phyloP scores from a whole-genome alignment of 2,113 vertebrate species.

The Dolichotis patagonum region DNA sequence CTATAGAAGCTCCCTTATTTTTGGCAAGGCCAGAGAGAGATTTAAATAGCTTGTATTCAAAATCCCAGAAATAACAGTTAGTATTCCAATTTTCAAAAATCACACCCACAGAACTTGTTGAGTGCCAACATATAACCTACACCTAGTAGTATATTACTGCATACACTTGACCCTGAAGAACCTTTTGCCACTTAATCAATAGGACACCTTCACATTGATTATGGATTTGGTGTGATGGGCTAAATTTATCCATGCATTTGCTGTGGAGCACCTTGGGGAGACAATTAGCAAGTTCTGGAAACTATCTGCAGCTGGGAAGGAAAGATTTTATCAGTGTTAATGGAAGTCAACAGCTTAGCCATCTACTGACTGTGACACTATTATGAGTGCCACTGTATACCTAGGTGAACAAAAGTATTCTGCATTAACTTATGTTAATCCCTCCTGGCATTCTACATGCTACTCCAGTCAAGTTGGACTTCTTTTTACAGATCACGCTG shows the following conservation, averaged over 20 bases:
- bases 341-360: not conserved
- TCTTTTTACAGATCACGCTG: not conserved
- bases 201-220: not conserved
- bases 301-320: not conserved
- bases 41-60: conserved; percentile 4
- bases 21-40: not conserved
- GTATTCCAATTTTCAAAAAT: not conserved
- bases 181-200: not conserved
- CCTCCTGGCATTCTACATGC: not conserved
- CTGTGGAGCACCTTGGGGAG: not conserved
- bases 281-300: not conserved
- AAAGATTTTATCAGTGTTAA: conserved; percentile 4
- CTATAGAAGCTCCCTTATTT: not conserved
- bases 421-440: not conserved
- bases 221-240: not conserved
- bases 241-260: not conserved
- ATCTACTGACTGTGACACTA: not conserved
- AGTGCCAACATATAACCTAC: not conserved
- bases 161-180: not conserved
- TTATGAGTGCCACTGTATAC: not conserved
- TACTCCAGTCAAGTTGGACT: not conserved
- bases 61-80: not conserved
- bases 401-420: not conserved
- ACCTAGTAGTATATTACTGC: not conserved
- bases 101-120: not conserved